Evolutionary conservation across 2,888 invertebrate genomes (phyloP).

Genomic region (Campaea margaritaria): DNA sequence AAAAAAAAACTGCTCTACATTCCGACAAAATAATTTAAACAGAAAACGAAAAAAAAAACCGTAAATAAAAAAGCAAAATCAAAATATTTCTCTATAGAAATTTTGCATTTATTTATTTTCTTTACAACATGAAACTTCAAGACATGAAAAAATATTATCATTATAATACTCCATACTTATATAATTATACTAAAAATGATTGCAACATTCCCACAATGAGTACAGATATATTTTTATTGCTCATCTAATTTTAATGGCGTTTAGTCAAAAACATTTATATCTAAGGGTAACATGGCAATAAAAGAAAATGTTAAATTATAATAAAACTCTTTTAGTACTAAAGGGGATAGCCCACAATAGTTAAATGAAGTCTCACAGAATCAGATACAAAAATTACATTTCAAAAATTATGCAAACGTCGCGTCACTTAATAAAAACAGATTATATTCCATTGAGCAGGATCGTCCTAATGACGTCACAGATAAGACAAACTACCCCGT

Average conservation of each 20-base stretch:
- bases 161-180: neutral
- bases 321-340: neutral
- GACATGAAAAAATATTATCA: no score
- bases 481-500: conserved; percentile 76
- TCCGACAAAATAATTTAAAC: no score
- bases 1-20: no score
- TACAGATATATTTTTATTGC: neutral
- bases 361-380: conserved; percentile 4
- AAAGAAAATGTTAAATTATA: neutral
- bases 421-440: conserved; percentile 31
- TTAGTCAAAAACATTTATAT: conserved; percentile 4
- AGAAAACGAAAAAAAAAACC: no score
- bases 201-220: conserved; percentile 7
- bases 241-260: conserved; percentile 6
- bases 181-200: neutral
- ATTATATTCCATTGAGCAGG: conserved; percentile 29
- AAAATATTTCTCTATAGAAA: no score
- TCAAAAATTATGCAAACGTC: conserved; percentile 33
- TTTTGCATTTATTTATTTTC: no score
- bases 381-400: conserved; percentile 21
- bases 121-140: no score
- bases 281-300: conserved; percentile 6
- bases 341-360: neutral
- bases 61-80: no score
- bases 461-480: conserved; percentile 63